Evolutionary conservation across 2,888 invertebrate species (phyloP).

Genomic region (Cylindroiulus punctatus): DNA sequence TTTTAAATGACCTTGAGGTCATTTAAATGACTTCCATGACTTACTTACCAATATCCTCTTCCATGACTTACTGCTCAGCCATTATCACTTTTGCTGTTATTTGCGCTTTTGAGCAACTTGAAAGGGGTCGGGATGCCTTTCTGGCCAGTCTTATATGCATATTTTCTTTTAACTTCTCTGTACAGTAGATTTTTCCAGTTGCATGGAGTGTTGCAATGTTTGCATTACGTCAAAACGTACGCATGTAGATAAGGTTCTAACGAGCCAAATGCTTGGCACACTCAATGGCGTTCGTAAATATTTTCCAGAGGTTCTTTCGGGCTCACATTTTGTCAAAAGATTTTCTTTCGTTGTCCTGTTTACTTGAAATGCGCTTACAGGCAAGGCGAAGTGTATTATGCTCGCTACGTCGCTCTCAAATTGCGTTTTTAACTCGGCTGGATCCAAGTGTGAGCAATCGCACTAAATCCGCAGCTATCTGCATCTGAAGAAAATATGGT

Average conservation of each 20-base stretch:
- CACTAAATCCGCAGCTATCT: conserved; percentile 25
- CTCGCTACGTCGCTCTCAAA: conserved; percentile 36
- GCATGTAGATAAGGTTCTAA: background rate
- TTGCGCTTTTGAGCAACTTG: too few species aligned
- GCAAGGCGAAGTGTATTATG: background rate
- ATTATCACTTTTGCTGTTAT: too few species aligned
- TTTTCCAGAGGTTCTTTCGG: background rate
- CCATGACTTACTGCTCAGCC: too few species aligned
- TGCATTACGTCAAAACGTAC: background rate
- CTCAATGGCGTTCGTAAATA: background rate
- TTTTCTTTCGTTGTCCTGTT: background rate
- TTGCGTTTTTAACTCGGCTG: conserved; percentile 36
- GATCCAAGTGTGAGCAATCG: conserved; percentile 43
- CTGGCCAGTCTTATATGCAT: too few species aligned
- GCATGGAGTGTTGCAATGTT: background rate
- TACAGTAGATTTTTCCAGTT: too few species aligned
- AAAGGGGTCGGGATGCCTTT: too few species aligned
- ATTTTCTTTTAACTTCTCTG: too few species aligned
- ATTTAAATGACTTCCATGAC: too few species aligned
- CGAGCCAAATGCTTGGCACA: background rate
- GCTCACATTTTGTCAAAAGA: background rate
- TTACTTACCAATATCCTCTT: too few species aligned
- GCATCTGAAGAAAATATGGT: conserved; percentile 44
- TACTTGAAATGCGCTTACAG: background rate
- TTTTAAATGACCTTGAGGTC: too few species aligned